A percentile compares a stretch with the other conserved stretches of the same genome.
phyloP scores from a whole-genome alignment of 2,888 invertebrate species.

The Camponotus fellah region DNA sequence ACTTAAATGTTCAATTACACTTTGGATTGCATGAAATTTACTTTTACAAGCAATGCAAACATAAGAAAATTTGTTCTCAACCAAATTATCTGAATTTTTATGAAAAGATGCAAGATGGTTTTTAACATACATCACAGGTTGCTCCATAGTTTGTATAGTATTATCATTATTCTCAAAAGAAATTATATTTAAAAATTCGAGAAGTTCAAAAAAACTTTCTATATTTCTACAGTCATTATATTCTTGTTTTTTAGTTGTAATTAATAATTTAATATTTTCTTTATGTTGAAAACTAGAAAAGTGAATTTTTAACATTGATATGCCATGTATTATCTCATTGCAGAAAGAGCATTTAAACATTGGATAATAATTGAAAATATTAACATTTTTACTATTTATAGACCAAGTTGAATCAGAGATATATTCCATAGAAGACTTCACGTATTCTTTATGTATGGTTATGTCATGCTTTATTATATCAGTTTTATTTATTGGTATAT shows the following conservation, averaged over 20 bases:
- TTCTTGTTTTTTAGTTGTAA: background rate
- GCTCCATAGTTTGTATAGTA: background rate
- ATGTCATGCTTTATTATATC: conserved; percentile 22
- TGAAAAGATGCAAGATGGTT: background rate
- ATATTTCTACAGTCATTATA: background rate
- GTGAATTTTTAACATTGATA: background rate
- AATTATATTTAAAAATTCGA: conserved; percentile 16
- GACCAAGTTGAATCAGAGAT: background rate
- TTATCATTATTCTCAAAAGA: conserved; percentile 3
- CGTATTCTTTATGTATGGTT: background rate
- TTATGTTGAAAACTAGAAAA: background rate
- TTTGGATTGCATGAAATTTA: background rate
- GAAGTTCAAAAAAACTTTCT: background rate
- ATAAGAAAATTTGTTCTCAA: background rate
- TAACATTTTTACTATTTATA: background rate
- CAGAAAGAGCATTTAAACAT: conserved; percentile 24
- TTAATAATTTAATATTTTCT: background rate
- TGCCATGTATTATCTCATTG: conserved; percentile 33
- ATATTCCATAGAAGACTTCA: background rate
- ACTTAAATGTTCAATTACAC: background rate
- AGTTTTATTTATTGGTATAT: background rate
- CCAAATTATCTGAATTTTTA: background rate
- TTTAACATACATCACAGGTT: conserved; percentile 1
- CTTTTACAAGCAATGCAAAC: background rate
- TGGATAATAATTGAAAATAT: background rate